A percentile compares a stretch with the other conserved stretches of the same genome.
phyloP scores from a whole-genome alignment of 2,888 invertebrate genomes.

The Drosophila anceps region DNA sequence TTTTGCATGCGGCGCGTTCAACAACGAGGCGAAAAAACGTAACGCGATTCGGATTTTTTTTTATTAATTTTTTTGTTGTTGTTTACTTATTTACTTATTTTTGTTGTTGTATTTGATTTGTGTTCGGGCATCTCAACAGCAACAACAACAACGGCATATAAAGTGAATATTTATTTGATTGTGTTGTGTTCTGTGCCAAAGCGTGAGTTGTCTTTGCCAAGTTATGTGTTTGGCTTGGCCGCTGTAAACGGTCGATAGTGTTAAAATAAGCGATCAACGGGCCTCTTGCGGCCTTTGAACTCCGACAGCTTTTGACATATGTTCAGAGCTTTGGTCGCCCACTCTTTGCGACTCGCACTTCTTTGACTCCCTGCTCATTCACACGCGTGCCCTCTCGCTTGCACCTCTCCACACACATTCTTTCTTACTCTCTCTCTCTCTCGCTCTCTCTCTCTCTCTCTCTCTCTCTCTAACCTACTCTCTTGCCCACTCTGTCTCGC shows the following conservation, averaged over 20 bases:
- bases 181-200: constrained; percentile 16
- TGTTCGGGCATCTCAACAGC: constrained; percentile 2
- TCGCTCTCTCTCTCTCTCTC: neutral
- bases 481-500: neutral
- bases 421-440: neutral
- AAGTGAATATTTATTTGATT: constrained; percentile 25
- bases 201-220: constrained; percentile 37
- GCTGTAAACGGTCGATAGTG: constrained; percentile 23
- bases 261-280: constrained; percentile 28
- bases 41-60: constrained; percentile 38
- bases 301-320: constrained; percentile 61
- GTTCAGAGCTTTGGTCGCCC: constrained; percentile 47
- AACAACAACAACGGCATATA: constrained; percentile 25
- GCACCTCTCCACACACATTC: constrained; percentile 22
- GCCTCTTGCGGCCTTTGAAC: constrained; percentile 67
- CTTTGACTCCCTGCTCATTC: constrained; percentile 41
- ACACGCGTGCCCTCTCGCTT: constrained; percentile 23
- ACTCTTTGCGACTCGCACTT: constrained; percentile 28
- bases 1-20: constrained; percentile 66
- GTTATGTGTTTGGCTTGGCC: constrained; percentile 13
- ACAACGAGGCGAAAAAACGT: constrained; percentile 42
- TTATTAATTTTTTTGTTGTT: constrained; percentile 17
- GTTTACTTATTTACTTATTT: constrained; percentile 14
- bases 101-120: neutral
- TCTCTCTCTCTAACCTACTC: constrained; percentile 8